Evolutionary conservation across 2,113 vertebrate species (phyloP).

Genomic region (Cranoglanis bouderius): DNA sequence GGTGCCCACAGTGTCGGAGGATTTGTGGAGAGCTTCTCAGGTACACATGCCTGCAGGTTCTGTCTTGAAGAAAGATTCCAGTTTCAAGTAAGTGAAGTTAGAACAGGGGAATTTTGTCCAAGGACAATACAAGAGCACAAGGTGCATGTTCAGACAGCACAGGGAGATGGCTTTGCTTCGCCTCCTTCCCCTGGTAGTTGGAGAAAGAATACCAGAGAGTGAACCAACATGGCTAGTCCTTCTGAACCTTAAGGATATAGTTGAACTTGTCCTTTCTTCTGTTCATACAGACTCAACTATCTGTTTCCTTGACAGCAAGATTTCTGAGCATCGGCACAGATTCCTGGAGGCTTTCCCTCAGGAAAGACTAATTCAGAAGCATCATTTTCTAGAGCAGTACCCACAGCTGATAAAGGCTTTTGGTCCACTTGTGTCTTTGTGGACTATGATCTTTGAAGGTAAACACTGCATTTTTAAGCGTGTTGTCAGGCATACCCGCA

Average conservation of each 20-base stretch:
- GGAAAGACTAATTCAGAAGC: slow-evolving; percentile 26
- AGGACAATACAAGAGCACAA: too few species aligned
- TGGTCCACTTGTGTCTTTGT: too few species aligned
- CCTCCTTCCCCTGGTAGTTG: slow-evolving; percentile 28
- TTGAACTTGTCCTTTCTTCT: too few species aligned
- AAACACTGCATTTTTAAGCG: too few species aligned
- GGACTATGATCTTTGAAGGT: too few species aligned
- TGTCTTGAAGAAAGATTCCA: background rate
- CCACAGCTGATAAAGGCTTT: too few species aligned
- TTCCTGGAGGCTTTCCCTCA: slow-evolving; percentile 1
- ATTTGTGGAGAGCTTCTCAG: background rate
- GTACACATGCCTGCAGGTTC: background rate
- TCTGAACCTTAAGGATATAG: too few species aligned
- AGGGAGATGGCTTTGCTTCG: slow-evolving; percentile 18
- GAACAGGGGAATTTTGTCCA: background rate
- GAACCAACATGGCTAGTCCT: slow-evolving; percentile 1
- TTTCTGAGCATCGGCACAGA: slow-evolving; percentile 17
- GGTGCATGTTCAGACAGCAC: too few species aligned
- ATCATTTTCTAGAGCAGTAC: too few species aligned
- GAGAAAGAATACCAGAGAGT: slow-evolving; percentile 4
- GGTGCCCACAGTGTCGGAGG: background rate
- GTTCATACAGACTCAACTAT: background rate
- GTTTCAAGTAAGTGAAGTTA: background rate
- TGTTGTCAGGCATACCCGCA: too few species aligned
- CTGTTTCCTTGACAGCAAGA: slow-evolving; percentile 41